These are phyloP conservation scores for Acyrthosiphon pisum DNA, from an alignment of 1,140 invertebrate species.

Conservation along the genomic window DNA sequence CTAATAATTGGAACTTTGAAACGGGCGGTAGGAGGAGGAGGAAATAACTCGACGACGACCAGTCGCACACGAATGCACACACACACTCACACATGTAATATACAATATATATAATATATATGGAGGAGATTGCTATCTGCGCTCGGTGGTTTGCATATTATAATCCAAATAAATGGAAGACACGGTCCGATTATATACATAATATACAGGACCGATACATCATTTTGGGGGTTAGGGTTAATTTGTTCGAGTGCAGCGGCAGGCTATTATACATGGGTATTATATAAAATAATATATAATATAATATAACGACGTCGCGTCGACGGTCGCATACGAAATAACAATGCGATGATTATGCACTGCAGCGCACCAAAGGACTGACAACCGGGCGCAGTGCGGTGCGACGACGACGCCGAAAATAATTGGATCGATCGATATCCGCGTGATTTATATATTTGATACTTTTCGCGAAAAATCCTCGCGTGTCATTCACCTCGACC, in stretches of 20 bases:
- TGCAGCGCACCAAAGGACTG: neutral
- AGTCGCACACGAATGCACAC: neutral
- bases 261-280: neutral
- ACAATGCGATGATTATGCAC: slow-evolving; percentile 22
- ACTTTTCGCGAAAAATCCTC: neutral
- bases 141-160: slow-evolving; percentile 22
- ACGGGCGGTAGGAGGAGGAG: neutral
- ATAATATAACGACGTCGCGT: neutral
- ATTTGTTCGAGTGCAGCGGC: slow-evolving; percentile 16
- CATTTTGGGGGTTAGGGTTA: slow-evolving; percentile 1
- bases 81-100: neutral
- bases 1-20: slow-evolving; percentile 22
- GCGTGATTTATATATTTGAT: slow-evolving; percentile 11
- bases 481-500: neutral
- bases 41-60: neutral
- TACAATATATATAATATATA: neutral
- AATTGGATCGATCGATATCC: slow-evolving; percentile 10
- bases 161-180: neutral
- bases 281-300: neutral
- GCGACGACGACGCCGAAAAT: neutral
- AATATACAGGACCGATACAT: neutral
- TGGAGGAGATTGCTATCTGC: slow-evolving; percentile 9
- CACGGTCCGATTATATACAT: neutral
- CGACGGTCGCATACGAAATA: neutral
- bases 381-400: neutral